phyloP scores from a whole-genome alignment of 2,797 vertebrate genomes.

The Typhlichthys subterraneus region DNA sequence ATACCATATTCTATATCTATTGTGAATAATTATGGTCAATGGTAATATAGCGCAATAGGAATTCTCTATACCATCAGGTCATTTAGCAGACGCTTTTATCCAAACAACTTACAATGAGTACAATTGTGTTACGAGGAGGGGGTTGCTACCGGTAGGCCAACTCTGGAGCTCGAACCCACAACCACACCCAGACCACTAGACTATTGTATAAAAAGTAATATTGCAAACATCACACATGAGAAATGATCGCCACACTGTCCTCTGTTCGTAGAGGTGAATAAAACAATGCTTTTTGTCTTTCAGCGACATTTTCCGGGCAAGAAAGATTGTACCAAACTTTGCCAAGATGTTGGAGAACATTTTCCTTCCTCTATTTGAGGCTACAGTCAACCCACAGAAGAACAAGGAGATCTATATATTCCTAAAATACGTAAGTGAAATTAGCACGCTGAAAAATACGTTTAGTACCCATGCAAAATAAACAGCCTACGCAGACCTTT shows the following conservation, averaged over 20 bases:
- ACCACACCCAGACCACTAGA: too few species aligned
- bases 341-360: conserved; percentile 95
- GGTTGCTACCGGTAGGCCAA: too few species aligned
- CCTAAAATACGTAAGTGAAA: conserved; percentile 89
- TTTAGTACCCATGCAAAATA: not conserved
- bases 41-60: too few species aligned
- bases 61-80: too few species aligned
- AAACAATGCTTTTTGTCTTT: conserved; percentile 33
- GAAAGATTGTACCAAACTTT: conserved; percentile 87
- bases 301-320: conserved; percentile 95
- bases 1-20: too few species aligned
- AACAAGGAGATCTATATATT: conserved; percentile 88
- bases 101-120: too few species aligned
- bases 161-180: too few species aligned
- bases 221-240: not conserved
- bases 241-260: not conserved
- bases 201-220: too few species aligned
- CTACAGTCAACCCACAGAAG: conserved; percentile 90
- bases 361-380: conserved; percentile 93
- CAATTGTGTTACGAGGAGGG: too few species aligned
- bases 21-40: too few species aligned
- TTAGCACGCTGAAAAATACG: not conserved
- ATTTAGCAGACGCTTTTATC: too few species aligned
- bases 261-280: not conserved
- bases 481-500: not conserved